Evolutionary conservation across 2,888 invertebrate species (phyloP).

Genomic region (Drosophila rubida): DNA sequence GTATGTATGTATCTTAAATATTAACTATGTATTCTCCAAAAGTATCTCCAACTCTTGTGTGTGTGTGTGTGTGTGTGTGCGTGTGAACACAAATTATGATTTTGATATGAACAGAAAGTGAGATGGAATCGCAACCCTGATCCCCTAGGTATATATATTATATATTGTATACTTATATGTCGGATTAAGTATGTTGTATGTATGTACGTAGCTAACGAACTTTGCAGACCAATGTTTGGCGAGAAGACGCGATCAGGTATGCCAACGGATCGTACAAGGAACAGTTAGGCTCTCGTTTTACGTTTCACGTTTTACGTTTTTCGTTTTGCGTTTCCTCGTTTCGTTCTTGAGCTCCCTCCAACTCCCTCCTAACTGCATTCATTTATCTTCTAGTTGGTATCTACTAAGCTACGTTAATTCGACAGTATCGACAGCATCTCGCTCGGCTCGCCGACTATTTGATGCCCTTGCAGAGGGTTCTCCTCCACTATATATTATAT

Average conservation of each 20-base stretch:
- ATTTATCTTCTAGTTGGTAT: neutral
- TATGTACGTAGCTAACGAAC: slow-evolving; percentile 43
- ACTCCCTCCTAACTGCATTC: neutral
- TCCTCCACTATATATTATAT: too few species aligned
- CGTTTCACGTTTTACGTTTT: neutral
- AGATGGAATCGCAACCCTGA: neutral
- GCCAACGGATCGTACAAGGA: neutral
- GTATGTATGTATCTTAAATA: slow-evolving; percentile 20
- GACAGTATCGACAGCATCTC: neutral
- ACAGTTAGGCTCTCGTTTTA: neutral
- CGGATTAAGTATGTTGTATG: slow-evolving; percentile 14
- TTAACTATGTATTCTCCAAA: slow-evolving; percentile 22
- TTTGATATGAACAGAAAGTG: neutral
- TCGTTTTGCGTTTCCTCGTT: too few species aligned
- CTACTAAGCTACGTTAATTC: slow-evolving; percentile 10
- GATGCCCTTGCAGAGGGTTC: slow-evolving; percentile 9
- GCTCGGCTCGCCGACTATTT: slow-evolving; percentile 5
- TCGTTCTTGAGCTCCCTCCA: neutral
- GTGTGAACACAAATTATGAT: slow-evolving; percentile 5
- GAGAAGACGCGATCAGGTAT: slow-evolving; percentile 14
- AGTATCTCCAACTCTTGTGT: slow-evolving; percentile 24
- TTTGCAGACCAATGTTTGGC: slow-evolving; percentile 13
- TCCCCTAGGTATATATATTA: slow-evolving; percentile 4
- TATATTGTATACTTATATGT: slow-evolving; percentile 13
- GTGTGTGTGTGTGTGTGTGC: slow-evolving; percentile 16